Percentiles rank a stretch among this genome's conserved stretches.
phyloP scores from a whole-genome alignment of 2,113 vertebrate genomes.

The Macrotis lagotis region DNA sequence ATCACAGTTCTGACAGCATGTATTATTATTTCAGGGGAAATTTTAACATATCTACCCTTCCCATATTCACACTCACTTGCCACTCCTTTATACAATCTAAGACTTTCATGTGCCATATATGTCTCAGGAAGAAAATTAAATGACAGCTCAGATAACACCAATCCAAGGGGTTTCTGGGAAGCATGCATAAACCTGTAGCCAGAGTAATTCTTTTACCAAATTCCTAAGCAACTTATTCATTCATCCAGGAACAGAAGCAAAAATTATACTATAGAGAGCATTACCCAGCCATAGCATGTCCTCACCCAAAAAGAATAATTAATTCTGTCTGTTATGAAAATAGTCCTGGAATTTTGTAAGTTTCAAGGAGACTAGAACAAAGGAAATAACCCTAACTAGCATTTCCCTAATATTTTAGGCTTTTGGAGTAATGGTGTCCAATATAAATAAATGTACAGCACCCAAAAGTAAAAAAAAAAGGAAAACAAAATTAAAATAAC shows the following conservation, averaged over 20 bases:
- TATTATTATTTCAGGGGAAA: background rate
- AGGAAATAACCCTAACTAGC: background rate
- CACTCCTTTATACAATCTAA: background rate
- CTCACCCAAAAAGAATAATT: background rate
- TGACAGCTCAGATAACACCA: background rate
- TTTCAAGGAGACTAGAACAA: background rate
- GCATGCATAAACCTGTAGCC: background rate
- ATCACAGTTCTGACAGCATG: background rate
- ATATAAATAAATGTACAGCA: background rate
- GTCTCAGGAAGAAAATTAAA: background rate
- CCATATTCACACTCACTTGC: background rate
- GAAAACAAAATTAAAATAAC: background rate
- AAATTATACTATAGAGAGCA: background rate
- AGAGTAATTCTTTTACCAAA: background rate
- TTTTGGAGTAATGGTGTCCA: background rate
- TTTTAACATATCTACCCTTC: background rate
- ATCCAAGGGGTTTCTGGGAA: background rate
- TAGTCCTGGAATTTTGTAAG: background rate
- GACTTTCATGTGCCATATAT: background rate
- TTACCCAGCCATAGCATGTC: background rate
- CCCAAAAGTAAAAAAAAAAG: background rate
- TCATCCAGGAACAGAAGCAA: background rate
- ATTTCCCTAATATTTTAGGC: background rate
- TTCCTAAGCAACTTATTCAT: rapidly evolving
- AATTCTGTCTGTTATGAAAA: background rate